A percentile compares a stretch with the other conserved stretches of the same genome.
phyloP scores from a whole-genome alignment of 2,113 vertebrate species.

The Galeopterus variegatus region DNA sequence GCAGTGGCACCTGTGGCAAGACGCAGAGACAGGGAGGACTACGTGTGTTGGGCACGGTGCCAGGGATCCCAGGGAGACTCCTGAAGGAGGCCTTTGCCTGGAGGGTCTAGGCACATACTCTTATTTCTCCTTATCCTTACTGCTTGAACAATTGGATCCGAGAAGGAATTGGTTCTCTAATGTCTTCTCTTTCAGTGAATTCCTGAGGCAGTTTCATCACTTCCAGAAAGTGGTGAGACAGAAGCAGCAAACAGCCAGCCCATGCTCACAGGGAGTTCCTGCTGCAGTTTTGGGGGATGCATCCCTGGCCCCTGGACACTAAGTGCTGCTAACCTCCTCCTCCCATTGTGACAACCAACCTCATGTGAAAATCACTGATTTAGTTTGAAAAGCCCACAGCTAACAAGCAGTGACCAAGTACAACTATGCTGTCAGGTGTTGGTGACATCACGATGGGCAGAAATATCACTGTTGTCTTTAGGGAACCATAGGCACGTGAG shows the following conservation, averaged over 20 bases:
- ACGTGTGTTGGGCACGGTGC: background rate
- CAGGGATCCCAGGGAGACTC: background rate
- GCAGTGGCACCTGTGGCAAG: background rate
- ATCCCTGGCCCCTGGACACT: background rate
- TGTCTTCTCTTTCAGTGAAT: background rate
- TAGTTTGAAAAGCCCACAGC: background rate
- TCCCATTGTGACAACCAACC: background rate
- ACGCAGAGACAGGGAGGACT: background rate
- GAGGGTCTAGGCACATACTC: background rate
- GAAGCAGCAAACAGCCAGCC: background rate
- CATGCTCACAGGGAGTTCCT: accelerated
- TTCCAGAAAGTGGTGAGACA: background rate
- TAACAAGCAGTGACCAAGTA: background rate
- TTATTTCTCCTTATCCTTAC: background rate
- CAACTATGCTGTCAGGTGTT: background rate
- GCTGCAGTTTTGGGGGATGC: background rate
- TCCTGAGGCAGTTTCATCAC: no score
- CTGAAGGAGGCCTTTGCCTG: background rate
- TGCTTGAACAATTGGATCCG: background rate
- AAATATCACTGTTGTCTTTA: background rate
- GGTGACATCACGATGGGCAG: accelerated
- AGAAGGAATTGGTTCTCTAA: background rate
- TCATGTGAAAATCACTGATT: background rate
- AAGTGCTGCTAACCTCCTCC: background rate
- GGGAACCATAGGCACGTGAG: accelerated